These are phyloP conservation scores for Phyllostomus discolor DNA, from an alignment of 2,113 vertebrate species.

Conservation along the genomic window DNA sequence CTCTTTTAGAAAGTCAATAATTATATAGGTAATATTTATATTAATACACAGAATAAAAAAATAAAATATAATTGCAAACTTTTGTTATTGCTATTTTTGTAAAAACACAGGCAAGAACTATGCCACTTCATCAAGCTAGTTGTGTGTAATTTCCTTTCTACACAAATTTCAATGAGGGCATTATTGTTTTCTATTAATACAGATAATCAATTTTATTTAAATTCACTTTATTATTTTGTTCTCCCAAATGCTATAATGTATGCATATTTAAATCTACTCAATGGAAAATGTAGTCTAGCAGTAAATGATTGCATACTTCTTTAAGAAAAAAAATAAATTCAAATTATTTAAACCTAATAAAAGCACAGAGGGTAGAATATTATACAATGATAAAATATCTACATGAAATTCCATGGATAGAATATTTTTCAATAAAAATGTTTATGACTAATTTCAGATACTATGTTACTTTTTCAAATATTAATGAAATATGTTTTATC, in stretches of 20 bases:
- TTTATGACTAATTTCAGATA: not conserved
- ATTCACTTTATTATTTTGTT: not conserved
- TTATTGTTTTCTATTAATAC: not conserved
- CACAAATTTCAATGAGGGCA: not conserved
- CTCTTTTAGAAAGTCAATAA: not conserved
- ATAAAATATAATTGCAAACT: not conserved
- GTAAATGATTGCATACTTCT: not conserved
- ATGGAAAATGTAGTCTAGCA: not conserved
- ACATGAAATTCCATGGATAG: not conserved
- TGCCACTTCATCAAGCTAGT: not conserved
- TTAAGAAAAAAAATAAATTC: slow-evolving; percentile 14
- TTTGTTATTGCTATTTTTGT: not conserved
- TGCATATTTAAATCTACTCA: not conserved
- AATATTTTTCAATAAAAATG: not conserved
- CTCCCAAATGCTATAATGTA: not conserved
- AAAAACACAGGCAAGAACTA: not conserved
- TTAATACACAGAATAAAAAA: not conserved
- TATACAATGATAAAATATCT: not conserved
- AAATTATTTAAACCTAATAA: not conserved
- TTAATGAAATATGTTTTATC: not conserved
- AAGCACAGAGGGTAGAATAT: not conserved
- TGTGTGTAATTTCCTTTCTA: not conserved
- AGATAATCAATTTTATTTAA: not conserved
- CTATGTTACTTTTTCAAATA: not conserved
- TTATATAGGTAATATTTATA: not conserved